phyloP scores from a whole-genome alignment of 2,113 vertebrate genomes.

The Campylorhamphus procurvoides region DNA sequence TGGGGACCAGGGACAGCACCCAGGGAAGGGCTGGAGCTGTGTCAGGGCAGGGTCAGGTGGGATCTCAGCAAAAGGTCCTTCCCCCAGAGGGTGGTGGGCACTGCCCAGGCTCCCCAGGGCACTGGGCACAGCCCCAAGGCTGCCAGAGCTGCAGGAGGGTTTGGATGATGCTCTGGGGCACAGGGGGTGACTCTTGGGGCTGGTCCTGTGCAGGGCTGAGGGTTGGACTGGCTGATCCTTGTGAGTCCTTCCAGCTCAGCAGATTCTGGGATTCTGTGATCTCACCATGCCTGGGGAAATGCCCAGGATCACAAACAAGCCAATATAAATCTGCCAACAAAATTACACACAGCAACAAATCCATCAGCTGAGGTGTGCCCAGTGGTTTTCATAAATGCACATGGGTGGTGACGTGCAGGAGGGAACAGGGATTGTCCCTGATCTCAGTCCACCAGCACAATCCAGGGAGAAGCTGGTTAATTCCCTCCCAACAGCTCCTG shows the following conservation, averaged over 20 bases:
- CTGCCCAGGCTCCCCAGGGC: not conserved
- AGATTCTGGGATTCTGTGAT: not conserved
- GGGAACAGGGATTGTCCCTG: not conserved
- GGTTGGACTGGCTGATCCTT: not conserved
- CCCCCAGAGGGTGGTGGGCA: not conserved
- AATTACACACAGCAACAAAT: not conserved
- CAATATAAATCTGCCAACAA: not conserved
- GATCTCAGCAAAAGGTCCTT: not conserved
- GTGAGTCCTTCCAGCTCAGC: not conserved
- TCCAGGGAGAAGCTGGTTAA: not conserved
- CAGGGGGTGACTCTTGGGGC: not conserved
- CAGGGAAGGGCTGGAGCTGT: not conserved
- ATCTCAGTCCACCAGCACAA: not conserved
- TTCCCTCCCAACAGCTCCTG: not conserved
- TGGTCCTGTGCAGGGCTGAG: not conserved
- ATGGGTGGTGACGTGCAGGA: not conserved
- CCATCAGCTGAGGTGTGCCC: fast-evolving
- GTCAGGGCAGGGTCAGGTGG: not conserved
- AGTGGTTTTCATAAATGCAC: fast-evolving
- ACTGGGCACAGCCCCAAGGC: not conserved
- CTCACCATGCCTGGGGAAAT: not conserved
- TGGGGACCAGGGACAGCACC: not conserved
- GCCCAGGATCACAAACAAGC: not conserved
- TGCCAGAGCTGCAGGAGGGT: not conserved
- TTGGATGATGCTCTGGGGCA: not conserved